Conservation (phyloP, 2,113 vertebrate species). For the Martes martes region DNA sequence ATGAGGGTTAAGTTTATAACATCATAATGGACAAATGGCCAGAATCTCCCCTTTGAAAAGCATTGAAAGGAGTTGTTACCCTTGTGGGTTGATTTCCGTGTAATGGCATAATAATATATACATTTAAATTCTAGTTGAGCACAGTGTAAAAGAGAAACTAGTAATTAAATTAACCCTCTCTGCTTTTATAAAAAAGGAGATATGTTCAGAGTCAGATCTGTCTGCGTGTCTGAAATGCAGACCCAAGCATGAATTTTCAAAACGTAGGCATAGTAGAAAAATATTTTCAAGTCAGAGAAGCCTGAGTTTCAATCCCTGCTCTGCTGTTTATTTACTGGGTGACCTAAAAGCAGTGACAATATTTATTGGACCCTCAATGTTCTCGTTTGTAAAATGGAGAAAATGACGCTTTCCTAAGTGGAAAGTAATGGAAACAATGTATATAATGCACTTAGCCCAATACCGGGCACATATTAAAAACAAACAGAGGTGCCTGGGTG, state of each 20-base stretch:
- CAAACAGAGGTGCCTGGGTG: not conserved
- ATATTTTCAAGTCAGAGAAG: not conserved
- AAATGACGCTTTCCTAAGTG: not conserved
- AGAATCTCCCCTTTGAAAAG: slow-evolving; percentile 54
- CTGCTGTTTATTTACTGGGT: not conserved
- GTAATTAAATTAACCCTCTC: slow-evolving; percentile 40
- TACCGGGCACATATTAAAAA: not conserved
- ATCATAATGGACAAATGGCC: not conserved
- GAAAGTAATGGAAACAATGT: not conserved
- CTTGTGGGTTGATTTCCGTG: slow-evolving; percentile 16
- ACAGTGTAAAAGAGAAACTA: slow-evolving; percentile 51
- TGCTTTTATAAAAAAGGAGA: slow-evolving; percentile 27
- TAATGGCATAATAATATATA: slow-evolving; percentile 56
- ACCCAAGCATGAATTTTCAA: slow-evolving; percentile 11
- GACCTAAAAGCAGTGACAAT: not conserved
- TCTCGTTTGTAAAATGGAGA: not conserved
- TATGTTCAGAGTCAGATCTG: not conserved
- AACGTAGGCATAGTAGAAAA: not conserved
- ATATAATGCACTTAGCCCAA: not conserved
- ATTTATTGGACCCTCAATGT: not conserved
- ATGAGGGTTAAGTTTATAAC: slow-evolving; percentile 27
- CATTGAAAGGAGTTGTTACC: not conserved
- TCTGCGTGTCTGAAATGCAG: not conserved
- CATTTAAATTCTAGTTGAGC: slow-evolving; percentile 12
- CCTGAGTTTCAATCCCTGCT: not conserved